phyloP scores from a whole-genome alignment of 1,140 invertebrate species.

The Panulirus ornatus region DNA sequence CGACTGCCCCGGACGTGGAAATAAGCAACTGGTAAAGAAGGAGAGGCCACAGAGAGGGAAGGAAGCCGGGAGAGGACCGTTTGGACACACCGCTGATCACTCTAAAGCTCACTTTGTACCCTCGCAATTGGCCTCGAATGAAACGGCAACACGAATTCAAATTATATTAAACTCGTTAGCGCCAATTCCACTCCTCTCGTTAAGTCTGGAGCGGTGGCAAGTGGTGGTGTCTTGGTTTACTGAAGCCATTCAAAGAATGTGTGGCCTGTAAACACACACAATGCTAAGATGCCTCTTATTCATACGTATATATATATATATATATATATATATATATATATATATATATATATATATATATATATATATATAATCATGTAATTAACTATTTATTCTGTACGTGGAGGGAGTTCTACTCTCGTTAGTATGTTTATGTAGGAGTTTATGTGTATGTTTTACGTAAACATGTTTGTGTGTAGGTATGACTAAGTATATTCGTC shows the following conservation, averaged over 20 bases:
- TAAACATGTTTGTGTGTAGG: no score
- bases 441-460: no score
- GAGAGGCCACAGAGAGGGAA: background rate
- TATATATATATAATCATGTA: no score
- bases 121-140: slow-evolving; percentile 59
- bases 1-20: background rate
- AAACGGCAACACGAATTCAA: slow-evolving; percentile 64
- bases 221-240: background rate
- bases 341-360: no score
- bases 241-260: background rate
- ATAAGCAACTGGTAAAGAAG: background rate
- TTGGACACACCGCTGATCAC: slow-evolving; percentile 49
- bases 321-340: no score
- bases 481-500: background rate
- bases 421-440: no score
- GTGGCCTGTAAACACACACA: no score
- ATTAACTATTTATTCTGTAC: no score
- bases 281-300: no score
- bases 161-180: slow-evolving; percentile 69
- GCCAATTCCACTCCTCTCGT: slow-evolving; percentile 43
- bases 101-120: slow-evolving; percentile 37
- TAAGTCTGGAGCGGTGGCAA: background rate
- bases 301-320: no score
- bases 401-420: no score
- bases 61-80: slow-evolving; percentile 3